These are phyloP conservation scores for Tenthredo amoena DNA, from an alignment of 2,888 invertebrate species.

Conservation along the genomic window DNA sequence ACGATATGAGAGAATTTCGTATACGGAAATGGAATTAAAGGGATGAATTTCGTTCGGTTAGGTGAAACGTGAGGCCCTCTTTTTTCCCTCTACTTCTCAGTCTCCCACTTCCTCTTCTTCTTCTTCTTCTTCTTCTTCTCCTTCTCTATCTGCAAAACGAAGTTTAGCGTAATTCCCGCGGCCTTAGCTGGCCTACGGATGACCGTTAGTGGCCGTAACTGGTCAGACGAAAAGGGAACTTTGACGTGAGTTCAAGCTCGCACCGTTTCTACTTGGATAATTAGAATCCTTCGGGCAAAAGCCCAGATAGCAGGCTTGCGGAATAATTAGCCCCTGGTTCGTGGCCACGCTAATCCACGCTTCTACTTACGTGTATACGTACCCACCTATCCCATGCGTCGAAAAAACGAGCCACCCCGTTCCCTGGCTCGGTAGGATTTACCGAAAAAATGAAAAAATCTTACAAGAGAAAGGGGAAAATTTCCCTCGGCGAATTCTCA, in stretches of 20 bases:
- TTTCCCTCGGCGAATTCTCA: too few species aligned
- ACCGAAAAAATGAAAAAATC: not conserved
- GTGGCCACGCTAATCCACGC: not conserved
- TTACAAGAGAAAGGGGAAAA: not conserved
- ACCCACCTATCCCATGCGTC: not conserved
- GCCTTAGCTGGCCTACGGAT: not conserved
- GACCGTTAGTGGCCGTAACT: not conserved
- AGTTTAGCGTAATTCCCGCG: too few species aligned
- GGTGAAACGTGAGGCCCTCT: too few species aligned
- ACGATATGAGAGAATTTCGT: too few species aligned
- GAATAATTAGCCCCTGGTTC: not conserved
- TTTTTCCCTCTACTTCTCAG: too few species aligned
- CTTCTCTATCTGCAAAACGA: too few species aligned
- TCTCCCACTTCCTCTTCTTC: too few species aligned
- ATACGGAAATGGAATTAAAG: too few species aligned
- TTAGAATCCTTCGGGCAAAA: slow-evolving; percentile 57
- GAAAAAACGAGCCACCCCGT: not conserved
- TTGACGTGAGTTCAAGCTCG: slow-evolving; percentile 1
- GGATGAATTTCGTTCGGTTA: too few species aligned
- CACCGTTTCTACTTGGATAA: slow-evolving; percentile 59
- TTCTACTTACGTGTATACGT: not conserved
- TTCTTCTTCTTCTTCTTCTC: too few species aligned
- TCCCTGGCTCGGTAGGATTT: not conserved
- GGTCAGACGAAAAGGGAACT: not conserved
- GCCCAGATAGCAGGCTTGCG: not conserved